Percentiles rank a stretch among this genome's conserved stretches.
phyloP scores from a whole-genome alignment of 2,797 vertebrate genomes.

The Aulostomus chinensis region DNA sequence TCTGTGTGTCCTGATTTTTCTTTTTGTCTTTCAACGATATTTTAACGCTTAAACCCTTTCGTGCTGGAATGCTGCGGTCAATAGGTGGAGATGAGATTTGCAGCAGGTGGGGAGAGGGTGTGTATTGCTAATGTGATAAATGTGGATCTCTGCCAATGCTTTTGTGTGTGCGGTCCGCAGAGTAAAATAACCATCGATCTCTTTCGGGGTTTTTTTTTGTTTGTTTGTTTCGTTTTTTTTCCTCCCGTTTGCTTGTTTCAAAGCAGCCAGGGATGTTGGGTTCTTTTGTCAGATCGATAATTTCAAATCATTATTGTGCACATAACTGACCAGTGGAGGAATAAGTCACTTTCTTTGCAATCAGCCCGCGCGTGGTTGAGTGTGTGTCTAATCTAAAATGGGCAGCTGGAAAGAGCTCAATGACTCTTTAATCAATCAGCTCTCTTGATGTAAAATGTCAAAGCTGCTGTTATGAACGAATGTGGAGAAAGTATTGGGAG shows the following conservation, averaged over 20 bases:
- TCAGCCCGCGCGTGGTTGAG: background rate
- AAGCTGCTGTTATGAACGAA: background rate
- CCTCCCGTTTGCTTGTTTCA: too few relatives aligned
- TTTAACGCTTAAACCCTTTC: too few relatives aligned
- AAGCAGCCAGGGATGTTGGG: conserved; percentile 34
- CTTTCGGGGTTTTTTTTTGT: conserved; percentile 3
- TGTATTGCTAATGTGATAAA: conserved; percentile 5
- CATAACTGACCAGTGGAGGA: conserved; percentile 42
- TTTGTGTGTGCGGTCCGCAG: conserved; percentile 28
- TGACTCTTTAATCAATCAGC: conserved; percentile 11
- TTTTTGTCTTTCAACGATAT: too few relatives aligned
- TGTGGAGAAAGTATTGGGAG: background rate
- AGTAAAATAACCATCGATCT: conserved; percentile 66
- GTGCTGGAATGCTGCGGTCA: too few relatives aligned
- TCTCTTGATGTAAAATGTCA: conserved; percentile 16
- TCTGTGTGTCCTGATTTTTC: too few relatives aligned
- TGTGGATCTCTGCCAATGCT: conserved; percentile 1
- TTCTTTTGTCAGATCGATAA: conserved; percentile 61
- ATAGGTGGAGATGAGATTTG: background rate
- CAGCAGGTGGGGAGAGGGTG: background rate
- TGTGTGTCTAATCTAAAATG: background rate
- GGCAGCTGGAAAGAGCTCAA: background rate
- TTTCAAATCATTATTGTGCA: conserved; percentile 50
- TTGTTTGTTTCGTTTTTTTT: too few relatives aligned
- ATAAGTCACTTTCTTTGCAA: conserved; percentile 24